A percentile compares a stretch with the other conserved stretches of the same genome.
Evolutionary conservation across 2,888 invertebrate species (phyloP).

Genomic region (Elgonia sp.): DNA sequence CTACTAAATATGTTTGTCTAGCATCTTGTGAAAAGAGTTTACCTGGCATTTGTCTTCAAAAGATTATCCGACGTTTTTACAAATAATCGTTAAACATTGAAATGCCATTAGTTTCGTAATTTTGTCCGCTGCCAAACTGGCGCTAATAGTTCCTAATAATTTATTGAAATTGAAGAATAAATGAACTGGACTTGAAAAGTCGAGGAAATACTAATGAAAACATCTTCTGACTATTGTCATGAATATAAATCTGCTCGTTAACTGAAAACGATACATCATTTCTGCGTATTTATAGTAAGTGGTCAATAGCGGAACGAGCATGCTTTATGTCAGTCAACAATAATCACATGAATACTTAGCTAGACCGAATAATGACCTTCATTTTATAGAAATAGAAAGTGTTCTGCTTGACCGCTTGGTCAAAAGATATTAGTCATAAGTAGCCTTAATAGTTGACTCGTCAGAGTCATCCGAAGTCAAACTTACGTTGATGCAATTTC

Average conservation of each 20-base stretch:
- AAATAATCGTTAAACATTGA: background rate
- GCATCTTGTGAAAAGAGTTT: slow-evolving; percentile 4
- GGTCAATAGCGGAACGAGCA: slow-evolving; percentile 68
- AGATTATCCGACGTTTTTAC: slow-evolving; percentile 16
- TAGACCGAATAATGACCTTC: slow-evolving; percentile 75
- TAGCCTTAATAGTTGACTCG: slow-evolving; percentile 46
- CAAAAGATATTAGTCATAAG: slow-evolving; percentile 51
- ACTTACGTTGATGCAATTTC: slow-evolving; percentile 49
- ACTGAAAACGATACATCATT: slow-evolving; percentile 51
- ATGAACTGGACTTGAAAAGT: background rate
- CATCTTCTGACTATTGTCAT: background rate
- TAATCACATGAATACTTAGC: slow-evolving; percentile 63
- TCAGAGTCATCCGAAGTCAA: slow-evolving; percentile 42
- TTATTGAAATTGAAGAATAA: background rate
- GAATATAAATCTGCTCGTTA: slow-evolving; percentile 40
- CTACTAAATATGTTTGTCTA: slow-evolving; percentile 9
- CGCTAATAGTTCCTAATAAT: background rate
- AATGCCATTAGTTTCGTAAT: slow-evolving; percentile 24
- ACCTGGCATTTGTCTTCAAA: slow-evolving; percentile 18
- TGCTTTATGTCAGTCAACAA: slow-evolving; percentile 57
- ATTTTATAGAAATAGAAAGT: slow-evolving; percentile 75
- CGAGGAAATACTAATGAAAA: slow-evolving; percentile 35
- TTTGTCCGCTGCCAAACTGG: slow-evolving; percentile 2
- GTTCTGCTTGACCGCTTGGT: slow-evolving; percentile 68
- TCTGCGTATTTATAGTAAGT: slow-evolving; percentile 49